A percentile compares a stretch with the other conserved stretches of the same genome.
Conservation (phyloP, 2,888 invertebrate genomes). For the Drosophila anceps region DNA sequence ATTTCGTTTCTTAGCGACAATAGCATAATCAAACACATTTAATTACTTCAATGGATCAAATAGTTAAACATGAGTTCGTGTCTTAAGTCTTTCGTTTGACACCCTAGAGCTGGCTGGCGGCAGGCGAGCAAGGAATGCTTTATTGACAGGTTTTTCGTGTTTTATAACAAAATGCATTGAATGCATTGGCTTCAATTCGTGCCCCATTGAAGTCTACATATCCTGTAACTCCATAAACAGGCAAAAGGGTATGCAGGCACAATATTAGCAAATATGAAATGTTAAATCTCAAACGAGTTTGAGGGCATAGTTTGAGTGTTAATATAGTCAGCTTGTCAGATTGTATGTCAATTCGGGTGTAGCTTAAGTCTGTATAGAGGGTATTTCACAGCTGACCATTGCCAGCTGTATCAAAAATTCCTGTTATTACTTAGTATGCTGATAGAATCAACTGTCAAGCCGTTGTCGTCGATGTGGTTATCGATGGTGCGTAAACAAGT, state of each 20-base stretch:
- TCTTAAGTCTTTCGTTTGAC: slow-evolving; percentile 62
- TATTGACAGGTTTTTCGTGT: slow-evolving; percentile 57
- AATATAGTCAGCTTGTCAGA: neutral
- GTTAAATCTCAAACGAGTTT: neutral
- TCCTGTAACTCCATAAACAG: slow-evolving; percentile 11
- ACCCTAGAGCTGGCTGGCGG: slow-evolving; percentile 15
- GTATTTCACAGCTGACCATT: neutral
- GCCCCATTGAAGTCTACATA: slow-evolving; percentile 14
- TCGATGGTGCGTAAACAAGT: slow-evolving; percentile 76
- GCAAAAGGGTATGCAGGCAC: neutral
- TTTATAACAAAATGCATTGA: slow-evolving; percentile 31
- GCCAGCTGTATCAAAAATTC: neutral
- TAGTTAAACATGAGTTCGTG: slow-evolving; percentile 52
- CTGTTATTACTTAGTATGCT: slow-evolving; percentile 28
- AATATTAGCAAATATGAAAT: neutral
- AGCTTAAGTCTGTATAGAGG: neutral
- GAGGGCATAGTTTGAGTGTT: neutral
- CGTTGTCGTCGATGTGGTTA: slow-evolving; percentile 30
- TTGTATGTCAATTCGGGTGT: neutral
- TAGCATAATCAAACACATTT: slow-evolving; percentile 6
- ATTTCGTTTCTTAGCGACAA: slow-evolving; percentile 17
- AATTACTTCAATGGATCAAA: slow-evolving; percentile 1
- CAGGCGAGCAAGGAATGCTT: slow-evolving; percentile 14
- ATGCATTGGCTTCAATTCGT: slow-evolving; percentile 22
- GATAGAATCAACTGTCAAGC: slow-evolving; percentile 34